phyloP scores from a whole-genome alignment of 1,140 invertebrate genomes.

The Drosophila sp. region DNA sequence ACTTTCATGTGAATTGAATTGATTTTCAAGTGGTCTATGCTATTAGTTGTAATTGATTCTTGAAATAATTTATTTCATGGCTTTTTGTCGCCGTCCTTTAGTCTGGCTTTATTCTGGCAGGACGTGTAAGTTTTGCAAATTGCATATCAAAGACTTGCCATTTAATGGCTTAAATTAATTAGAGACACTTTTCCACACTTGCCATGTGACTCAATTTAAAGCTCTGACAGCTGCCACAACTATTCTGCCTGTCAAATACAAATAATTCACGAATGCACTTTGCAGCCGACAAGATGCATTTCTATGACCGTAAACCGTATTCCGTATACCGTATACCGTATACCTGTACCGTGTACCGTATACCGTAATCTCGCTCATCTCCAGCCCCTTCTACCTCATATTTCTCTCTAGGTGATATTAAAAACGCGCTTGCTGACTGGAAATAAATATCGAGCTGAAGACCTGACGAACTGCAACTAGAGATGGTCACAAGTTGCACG shows the following conservation, averaged over 20 bases:
- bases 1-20: slow-evolving; percentile 70
- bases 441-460: slow-evolving; percentile 51
- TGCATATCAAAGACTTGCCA: slow-evolving; percentile 46
- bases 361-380: slow-evolving; percentile 32
- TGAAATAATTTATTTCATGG: slow-evolving; percentile 74
- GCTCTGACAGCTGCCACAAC: slow-evolving; percentile 34
- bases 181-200: slow-evolving; percentile 45
- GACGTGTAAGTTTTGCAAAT: slow-evolving; percentile 53
- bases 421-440: slow-evolving; percentile 53
- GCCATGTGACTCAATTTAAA: slow-evolving; percentile 39
- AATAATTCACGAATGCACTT: slow-evolving; percentile 45
- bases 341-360: too few relatives aligned
- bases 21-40: slow-evolving; percentile 71
- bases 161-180: slow-evolving; percentile 64
- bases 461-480: slow-evolving; percentile 5
- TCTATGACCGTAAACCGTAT: slow-evolving; percentile 18
- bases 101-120: slow-evolving; percentile 6
- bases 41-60: slow-evolving; percentile 75
- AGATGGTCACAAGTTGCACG: background rate
- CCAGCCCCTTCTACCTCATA: background rate
- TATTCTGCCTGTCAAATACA: slow-evolving; percentile 12
- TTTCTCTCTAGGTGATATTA: slow-evolving; percentile 51
- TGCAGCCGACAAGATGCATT: slow-evolving; percentile 20
- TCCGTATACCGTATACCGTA: too few relatives aligned
- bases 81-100: slow-evolving; percentile 60